These are phyloP conservation scores for Aurelia sp. DNA, from an alignment of 30 jellyfish, hydroid and myxozoan species.

Conservation along the genomic window DNA sequence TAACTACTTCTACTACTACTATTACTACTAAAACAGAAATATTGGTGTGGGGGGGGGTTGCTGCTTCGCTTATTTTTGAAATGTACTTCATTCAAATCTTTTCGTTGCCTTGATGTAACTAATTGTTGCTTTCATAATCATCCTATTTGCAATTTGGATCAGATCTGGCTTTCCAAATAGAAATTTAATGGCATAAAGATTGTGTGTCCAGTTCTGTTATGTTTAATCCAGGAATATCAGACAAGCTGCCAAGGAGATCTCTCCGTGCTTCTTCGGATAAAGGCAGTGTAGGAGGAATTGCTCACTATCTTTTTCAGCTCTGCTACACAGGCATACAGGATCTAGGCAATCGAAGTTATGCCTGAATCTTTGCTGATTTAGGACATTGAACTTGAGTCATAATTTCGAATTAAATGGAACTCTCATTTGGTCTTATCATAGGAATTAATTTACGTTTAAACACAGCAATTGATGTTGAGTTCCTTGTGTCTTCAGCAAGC, in stretches of 20 bases:
- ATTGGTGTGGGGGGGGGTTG: slow-evolving; percentile 8
- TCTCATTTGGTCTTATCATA: not conserved
- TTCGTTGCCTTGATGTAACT: slow-evolving; percentile 32
- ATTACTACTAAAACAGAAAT: no score
- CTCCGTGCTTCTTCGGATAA: slow-evolving; percentile 14
- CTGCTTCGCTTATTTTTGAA: slow-evolving; percentile 5
- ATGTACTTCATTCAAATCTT: not conserved
- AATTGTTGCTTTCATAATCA: not conserved
- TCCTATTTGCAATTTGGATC: no score
- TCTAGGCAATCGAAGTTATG: not conserved
- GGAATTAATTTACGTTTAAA: slow-evolving; percentile 20
- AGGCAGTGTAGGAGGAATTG: no score
- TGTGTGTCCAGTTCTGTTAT: no score
- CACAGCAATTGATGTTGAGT: slow-evolving; percentile 6
- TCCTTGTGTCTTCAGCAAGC: slow-evolving; percentile 5
- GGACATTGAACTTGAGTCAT: not conserved
- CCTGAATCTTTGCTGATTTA: not conserved
- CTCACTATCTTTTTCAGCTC: not conserved
- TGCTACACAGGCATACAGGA: not conserved
- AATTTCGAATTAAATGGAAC: not conserved
- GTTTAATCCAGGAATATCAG: slow-evolving; percentile 11
- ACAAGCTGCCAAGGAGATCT: slow-evolving; percentile 24
- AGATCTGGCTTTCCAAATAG: no score
- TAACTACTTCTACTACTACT: no score
- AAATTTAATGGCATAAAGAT: no score